A percentile compares a stretch with the other conserved stretches of the same genome.
Conservation (phyloP, 2,797 vertebrate species). For the Pseudotriccus pelzelni region DNA sequence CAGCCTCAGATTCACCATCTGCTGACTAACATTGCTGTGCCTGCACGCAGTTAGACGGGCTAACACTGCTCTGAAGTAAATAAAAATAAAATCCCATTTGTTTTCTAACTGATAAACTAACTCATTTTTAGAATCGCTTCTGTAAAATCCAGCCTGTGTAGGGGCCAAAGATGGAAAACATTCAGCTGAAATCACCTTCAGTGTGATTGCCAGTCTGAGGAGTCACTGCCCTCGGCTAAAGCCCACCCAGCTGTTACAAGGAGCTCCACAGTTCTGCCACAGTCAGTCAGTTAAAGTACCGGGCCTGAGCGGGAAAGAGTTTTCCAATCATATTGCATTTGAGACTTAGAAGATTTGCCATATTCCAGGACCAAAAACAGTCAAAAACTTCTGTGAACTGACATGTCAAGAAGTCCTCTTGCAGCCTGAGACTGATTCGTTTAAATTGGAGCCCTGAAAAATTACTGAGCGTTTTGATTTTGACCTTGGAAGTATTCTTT, state of each 20-base stretch:
- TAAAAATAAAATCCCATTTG: not conserved
- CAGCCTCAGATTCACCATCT: not conserved
- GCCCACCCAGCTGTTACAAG: not conserved
- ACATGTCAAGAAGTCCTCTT: not conserved
- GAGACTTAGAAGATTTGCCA: not conserved
- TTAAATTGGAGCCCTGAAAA: not conserved
- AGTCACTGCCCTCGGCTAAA: not conserved
- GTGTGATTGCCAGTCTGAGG: not conserved
- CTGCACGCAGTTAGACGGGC: not conserved
- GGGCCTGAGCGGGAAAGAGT: not conserved
- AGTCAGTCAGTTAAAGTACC: not conserved
- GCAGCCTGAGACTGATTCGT: not conserved
- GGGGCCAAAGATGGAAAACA: not conserved
- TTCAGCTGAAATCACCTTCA: not conserved
- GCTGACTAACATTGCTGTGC: not conserved
- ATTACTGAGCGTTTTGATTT: not conserved
- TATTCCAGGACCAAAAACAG: not conserved
- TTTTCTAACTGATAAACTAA: not conserved
- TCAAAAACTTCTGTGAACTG: not conserved
- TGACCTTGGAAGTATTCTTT: not conserved
- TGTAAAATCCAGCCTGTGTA: not conserved
- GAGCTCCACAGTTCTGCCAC: not conserved
- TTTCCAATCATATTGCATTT: not conserved
- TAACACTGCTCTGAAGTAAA: not conserved
- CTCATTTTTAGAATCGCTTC: not conserved